These are phyloP conservation scores for Coleophora flavipennella DNA, from an alignment of 2,888 invertebrate species.

Conservation along the genomic window DNA sequence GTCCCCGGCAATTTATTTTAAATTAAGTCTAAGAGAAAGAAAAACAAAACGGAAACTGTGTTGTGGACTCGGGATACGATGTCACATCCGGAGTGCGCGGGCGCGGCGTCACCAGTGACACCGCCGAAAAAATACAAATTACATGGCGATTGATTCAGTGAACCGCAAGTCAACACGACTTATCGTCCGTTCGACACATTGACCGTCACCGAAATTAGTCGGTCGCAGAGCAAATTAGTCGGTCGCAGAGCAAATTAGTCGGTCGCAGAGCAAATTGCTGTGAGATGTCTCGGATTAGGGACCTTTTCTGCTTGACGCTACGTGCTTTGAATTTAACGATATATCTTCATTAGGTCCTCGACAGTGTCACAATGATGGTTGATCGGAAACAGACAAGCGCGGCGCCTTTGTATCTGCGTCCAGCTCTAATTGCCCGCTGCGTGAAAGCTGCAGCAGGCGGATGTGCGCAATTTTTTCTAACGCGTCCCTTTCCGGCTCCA, in stretches of 20 bases:
- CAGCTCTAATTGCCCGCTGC: constrained; percentile 46
- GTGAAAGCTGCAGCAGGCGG: constrained; percentile 51
- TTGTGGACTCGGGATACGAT: constrained; percentile 23
- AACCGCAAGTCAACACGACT: constrained; percentile 40
- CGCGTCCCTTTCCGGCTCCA: constrained; percentile 58
- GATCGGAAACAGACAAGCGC: constrained; percentile 18
- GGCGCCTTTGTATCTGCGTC: constrained; percentile 27
- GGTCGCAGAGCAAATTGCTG: no score
- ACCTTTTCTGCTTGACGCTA: no score
- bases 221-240: no score
- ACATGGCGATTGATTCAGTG: constrained; percentile 39
- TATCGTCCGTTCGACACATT: constrained; percentile 28
- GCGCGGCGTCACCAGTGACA: constrained; percentile 17
- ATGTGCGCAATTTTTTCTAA: constrained; percentile 64
- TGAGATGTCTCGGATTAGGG: not conserved
- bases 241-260: no score
- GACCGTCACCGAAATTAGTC: not conserved
- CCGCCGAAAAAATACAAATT: constrained; percentile 13
- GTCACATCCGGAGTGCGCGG: constrained; percentile 45
- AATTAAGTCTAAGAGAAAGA: constrained; percentile 38
- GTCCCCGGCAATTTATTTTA: constrained; percentile 51
- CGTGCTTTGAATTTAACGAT: constrained; percentile 13
- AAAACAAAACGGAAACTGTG: constrained; percentile 30
- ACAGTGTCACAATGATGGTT: constrained; percentile 34
- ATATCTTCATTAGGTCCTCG: constrained; percentile 23